These are phyloP conservation scores for Malurus elegans DNA, from an alignment of 2,113 vertebrate genomes.

Conservation along the genomic window DNA sequence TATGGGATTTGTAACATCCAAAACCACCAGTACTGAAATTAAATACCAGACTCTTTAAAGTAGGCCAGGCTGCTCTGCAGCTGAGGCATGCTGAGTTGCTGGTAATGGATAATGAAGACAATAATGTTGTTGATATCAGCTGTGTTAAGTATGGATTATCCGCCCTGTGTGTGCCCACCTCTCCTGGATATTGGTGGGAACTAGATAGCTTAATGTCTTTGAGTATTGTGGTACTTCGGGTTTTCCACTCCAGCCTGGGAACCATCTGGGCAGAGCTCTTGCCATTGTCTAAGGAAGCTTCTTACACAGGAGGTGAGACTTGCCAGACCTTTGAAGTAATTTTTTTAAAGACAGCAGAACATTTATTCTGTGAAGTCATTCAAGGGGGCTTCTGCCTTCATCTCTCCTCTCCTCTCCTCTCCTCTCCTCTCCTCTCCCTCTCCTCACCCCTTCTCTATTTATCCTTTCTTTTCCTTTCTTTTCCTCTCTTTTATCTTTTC, in stretches of 20 bases:
- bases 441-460: accelerated
- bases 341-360: not conserved
- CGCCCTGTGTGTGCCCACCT: not conserved
- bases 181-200: not conserved
- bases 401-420: not conserved
- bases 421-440: too few relatives aligned
- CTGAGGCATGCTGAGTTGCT: not conserved
- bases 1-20: not conserved
- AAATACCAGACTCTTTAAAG: not conserved
- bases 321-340: not conserved
- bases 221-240: not conserved
- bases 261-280: not conserved
- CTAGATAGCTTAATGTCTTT: not conserved
- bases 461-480: accelerated
- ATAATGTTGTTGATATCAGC: not conserved
- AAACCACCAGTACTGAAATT: not conserved
- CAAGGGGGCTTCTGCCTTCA: not conserved
- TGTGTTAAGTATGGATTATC: not conserved
- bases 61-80: not conserved
- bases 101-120: not conserved
- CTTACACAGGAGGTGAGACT: not conserved
- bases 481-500: accelerated
- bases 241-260: not conserved
- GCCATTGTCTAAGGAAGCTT: not conserved
- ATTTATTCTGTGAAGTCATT: not conserved